Evolutionary conservation across 2,888 invertebrate species (phyloP).

Genomic region (Trichacis sp.): DNA sequence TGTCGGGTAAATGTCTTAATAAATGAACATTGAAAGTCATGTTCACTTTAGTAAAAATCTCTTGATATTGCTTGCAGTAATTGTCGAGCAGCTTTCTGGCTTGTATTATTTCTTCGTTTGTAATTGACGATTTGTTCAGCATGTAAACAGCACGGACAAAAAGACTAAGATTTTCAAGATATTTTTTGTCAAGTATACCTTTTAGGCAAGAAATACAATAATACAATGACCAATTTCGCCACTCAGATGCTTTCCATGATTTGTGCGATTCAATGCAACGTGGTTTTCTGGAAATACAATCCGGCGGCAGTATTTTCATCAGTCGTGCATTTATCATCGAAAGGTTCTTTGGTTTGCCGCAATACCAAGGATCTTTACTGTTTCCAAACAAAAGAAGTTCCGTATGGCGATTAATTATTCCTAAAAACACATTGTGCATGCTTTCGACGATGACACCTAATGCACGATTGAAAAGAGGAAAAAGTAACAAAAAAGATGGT

Average conservation of each 20-base stretch:
- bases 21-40: conserved; percentile 17
- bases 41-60: background rate
- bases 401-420: conserved; percentile 9
- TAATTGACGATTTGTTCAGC: background rate
- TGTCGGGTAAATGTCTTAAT: conserved; percentile 1
- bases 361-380: background rate
- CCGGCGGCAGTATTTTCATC: conserved; percentile 3
- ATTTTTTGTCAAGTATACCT: background rate
- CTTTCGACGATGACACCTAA: conserved; percentile 2
- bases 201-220: conserved; percentile 5
- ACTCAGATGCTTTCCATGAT: conserved; percentile 12
- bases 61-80: background rate
- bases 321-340: background rate
- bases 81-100: background rate
- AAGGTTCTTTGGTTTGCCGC: no score
- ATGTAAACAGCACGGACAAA: background rate
- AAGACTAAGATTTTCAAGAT: background rate
- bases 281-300: conserved; percentile 6
- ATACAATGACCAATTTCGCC: conserved; percentile 19
- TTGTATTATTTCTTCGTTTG: background rate
- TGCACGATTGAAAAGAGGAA: background rate
- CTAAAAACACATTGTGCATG: conserved; percentile 12
- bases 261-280: background rate
- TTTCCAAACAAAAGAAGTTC: background rate
- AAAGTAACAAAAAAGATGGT: background rate